These are phyloP conservation scores for Clostera curtula DNA, from an alignment of 2,888 invertebrate genomes.

Conservation along the genomic window DNA sequence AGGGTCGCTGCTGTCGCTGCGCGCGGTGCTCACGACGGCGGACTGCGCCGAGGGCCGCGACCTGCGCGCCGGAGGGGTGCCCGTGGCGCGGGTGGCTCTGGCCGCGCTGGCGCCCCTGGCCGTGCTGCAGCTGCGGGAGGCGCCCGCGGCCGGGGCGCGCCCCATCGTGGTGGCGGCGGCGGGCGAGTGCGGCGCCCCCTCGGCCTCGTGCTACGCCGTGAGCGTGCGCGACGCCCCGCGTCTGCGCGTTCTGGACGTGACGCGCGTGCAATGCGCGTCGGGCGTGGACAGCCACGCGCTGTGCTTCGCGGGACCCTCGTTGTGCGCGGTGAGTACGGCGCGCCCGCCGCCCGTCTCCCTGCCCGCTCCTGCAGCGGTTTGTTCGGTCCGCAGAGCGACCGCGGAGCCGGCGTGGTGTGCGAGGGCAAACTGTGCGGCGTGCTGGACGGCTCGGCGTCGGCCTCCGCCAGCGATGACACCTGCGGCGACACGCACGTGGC, in stretches of 20 bases:
- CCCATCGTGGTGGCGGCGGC: conserved; percentile 44
- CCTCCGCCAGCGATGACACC: conserved; percentile 7
- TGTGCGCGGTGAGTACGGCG: conserved; percentile 35
- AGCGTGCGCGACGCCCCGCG: conserved; percentile 23
- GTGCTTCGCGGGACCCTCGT: conserved; percentile 38
- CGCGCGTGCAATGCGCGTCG: conserved; percentile 14
- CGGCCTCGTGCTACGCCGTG: conserved; percentile 33
- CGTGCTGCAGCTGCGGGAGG: conserved; percentile 43
- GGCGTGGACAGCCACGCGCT: conserved; percentile 33
- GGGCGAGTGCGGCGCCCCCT: conserved; percentile 30
- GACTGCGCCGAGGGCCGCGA: conserved; percentile 26
- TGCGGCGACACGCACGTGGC: conserved; percentile 43
- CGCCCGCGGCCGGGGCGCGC: conserved; percentile 34
- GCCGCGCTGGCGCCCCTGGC: conserved; percentile 39
- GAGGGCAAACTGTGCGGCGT: conserved; percentile 54
- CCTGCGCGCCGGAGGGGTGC: no score
- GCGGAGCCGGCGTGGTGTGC: conserved; percentile 55
- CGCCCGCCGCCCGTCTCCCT: not conserved
- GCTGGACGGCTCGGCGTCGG: conserved; percentile 16
- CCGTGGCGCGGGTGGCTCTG: conserved; percentile 21
- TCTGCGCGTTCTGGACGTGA: conserved; percentile 28
- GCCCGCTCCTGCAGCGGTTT: not conserved
- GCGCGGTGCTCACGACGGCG: conserved; percentile 40
- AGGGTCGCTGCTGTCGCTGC: conserved; percentile 31
- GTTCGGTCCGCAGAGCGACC: conserved; percentile 31